Conservation (phyloP, 2,888 invertebrate species). For the Parnassius apollo region DNA sequence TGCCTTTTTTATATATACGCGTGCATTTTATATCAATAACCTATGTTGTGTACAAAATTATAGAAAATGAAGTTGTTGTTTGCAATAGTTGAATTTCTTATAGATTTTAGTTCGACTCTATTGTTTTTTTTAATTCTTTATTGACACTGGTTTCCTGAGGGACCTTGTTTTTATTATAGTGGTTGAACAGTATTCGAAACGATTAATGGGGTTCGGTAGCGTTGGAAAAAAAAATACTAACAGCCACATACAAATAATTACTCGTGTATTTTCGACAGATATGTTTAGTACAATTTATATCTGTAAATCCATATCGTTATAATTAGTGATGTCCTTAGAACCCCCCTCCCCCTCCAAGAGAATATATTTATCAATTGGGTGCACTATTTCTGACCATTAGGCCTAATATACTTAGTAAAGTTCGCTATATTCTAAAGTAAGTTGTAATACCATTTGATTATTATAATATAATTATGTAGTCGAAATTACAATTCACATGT, state of each 20-base stretch:
- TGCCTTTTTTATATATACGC: constrained; percentile 48
- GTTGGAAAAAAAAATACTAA: constrained; percentile 1
- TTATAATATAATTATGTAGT: neutral
- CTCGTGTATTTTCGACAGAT: constrained; percentile 9
- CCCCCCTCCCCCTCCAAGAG: neutral
- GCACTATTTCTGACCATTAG: constrained; percentile 11
- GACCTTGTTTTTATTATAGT: constrained; percentile 28
- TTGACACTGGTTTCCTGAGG: constrained; percentile 43
- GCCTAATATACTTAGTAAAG: constrained; percentile 18
- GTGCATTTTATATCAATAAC: constrained; percentile 26
- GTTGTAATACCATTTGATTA: neutral
- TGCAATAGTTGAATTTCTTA: constrained; percentile 44
- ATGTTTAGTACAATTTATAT: constrained; percentile 19
- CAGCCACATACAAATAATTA: neutral
- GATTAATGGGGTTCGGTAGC: constrained; percentile 12
- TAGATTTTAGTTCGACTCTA: constrained; percentile 39
- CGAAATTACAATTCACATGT: constrained; percentile 16
- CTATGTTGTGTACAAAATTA: constrained; percentile 27
- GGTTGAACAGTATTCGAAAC: constrained; percentile 27
- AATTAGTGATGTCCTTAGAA: constrained; percentile 5
- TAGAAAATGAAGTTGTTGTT: constrained; percentile 33
- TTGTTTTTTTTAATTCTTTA: constrained; percentile 40
- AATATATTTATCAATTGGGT: constrained; percentile 8
- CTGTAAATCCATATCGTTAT: constrained; percentile 7
- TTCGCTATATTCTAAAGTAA: constrained; percentile 2